Evolutionary conservation across 1,140 invertebrate species (phyloP), one percentile per base, ranked within the genome.

Genomic region (Diabrotica undecimpunctata): DNA sequence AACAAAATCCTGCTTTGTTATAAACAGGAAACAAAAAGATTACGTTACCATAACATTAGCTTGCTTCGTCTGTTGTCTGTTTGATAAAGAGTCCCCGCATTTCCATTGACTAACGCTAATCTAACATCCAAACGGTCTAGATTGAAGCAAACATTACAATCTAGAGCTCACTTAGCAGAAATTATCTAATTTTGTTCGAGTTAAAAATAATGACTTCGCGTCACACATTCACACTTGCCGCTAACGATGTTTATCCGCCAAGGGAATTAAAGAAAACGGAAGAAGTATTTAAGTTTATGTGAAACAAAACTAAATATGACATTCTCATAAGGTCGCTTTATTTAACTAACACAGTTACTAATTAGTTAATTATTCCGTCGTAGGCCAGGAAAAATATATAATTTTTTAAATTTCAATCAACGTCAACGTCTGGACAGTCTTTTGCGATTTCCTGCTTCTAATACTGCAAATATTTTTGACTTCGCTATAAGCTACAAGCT

Each of bases 191-290:
- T 63, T 62, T 36, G 61, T 58, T 41, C 66, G 56, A 66, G 62
- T 71, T 73, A 70, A 66, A 25, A 65, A 66, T 72, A 70, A 75
- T 74, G 72, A 75, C 74, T 75, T 75, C 68, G 74, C 74, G 72
- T 75, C 74, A 73, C 69, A 74, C 71, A 72, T 70, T 73, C 70
- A 67, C 72, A 73, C 72, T 71, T 71, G 64, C 53, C 70, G 65
- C 70, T 74, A 75, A 75, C 70, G 58, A 72, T 70, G 65, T 70
- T 67, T 72, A 74, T 75, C 74, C 74, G 72, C 67, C 70, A 65
- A 51, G 66, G 64, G 70, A 68, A 72, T 68, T 65, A 67, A 75
- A 74, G 74, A 75, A 72, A 72, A 73, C 74, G 74, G 74, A 75
- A 75, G 70, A 67, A 75, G 73, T 67, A 68, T 71, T 75, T 72